Conservation (phyloP, 2,888 invertebrate genomes). For the Ennomos fuscantarius region DNA sequence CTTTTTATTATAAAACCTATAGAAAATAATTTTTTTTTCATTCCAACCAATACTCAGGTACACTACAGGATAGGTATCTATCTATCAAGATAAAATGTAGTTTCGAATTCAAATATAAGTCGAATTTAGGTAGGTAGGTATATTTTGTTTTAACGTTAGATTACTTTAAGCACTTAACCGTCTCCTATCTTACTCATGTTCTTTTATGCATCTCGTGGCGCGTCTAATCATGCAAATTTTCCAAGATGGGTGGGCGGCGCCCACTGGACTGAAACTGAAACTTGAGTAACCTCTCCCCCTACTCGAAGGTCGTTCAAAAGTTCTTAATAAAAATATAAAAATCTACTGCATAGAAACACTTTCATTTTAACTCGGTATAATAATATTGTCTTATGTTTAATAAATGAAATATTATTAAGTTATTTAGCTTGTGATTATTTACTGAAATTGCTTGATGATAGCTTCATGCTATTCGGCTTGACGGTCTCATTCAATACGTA, state of each 20-base stretch:
- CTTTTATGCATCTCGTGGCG: conserved; percentile 66
- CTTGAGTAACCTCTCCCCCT: conserved; percentile 59
- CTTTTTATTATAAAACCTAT: too few species aligned
- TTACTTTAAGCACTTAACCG: conserved; percentile 37
- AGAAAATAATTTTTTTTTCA: too few species aligned
- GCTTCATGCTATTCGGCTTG: too few species aligned
- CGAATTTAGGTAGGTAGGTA: too few species aligned
- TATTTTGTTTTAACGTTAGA: too few species aligned
- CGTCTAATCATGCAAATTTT: conserved; percentile 80
- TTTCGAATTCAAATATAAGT: too few species aligned
- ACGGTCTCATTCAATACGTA: too few species aligned
- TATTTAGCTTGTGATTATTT: too few species aligned
- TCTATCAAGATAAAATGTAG: too few species aligned
- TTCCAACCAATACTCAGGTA: too few species aligned
- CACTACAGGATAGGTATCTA: too few species aligned
- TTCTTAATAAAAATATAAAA: conserved; percentile 72
- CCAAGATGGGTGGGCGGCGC: conserved; percentile 68
- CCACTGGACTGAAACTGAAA: conserved; percentile 75
- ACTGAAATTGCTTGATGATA: too few species aligned
- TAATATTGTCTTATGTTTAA: conserved; percentile 41
- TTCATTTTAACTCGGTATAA: conserved; percentile 71
- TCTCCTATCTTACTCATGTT: conserved; percentile 47
- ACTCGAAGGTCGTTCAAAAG: conserved; percentile 80
- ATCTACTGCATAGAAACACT: conserved; percentile 75
- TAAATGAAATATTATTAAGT: conserved; percentile 28